Base-by-base conservation (phyloP, 2,113 vertebrate species). In the Leptocoma aspasia region DNA sequence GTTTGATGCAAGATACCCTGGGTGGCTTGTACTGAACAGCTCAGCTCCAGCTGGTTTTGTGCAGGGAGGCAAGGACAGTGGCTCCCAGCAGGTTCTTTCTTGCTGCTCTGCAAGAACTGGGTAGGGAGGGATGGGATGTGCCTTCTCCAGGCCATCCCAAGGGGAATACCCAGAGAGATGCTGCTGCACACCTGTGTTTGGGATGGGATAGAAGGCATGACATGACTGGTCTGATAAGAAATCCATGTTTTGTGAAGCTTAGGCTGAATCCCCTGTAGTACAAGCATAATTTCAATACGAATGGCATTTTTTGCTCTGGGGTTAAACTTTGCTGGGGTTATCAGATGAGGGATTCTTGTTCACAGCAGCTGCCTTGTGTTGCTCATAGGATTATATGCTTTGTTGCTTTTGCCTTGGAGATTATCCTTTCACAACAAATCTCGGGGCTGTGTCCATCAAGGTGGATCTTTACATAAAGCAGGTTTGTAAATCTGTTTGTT, bases 121-220 rank as follows among this genome's bases (percentile, higher is more conserved):
- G 23, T 13, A 10, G 49, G 23, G 30, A 64, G 30, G 68, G 47
- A 41, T 1, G 1, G 39, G 37, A 6, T 8, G 0, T 33, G 5
- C 10, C 82, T 61, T 65, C 54, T 78, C 45, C 69, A 81, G 54
- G 31, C 35, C 41, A 61, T 79, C 75, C 75, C 5, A 3, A 20
- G 16, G 44, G 19, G 22, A 33, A 31, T 4, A 2, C 37, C 47
- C 39, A 11, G 31, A 4, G 24, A 60, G 61, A 6, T 47, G 66
- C 53, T 72, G 65, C 76, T 59, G 22, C 47, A 47, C 50, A 37
- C 56, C 54, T 66, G 33, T 18, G 13, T 72, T 63, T 66, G 54
- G 56, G 42, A 5, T 33, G 45, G n/a, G 54, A 23, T 2, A 6
- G 15, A 41, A 69, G 60, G 47, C 1, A 0, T 12, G 49, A 11